Percentiles rank a stretch among this genome's conserved stretches.
phyloP scores from a whole-genome alignment of 2,113 vertebrate genomes.

The Regulus satrapa region DNA sequence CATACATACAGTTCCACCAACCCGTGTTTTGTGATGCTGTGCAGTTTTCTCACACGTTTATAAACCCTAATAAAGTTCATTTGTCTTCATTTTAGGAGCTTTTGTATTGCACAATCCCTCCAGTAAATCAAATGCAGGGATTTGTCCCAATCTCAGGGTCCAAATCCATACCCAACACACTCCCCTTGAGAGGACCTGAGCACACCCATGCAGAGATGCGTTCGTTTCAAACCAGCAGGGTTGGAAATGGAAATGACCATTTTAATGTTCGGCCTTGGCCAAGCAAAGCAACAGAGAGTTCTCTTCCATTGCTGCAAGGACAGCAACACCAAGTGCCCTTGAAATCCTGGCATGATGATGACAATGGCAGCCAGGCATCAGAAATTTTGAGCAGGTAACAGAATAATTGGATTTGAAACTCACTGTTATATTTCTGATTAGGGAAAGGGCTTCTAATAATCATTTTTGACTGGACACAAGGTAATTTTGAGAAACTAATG shows the following conservation, averaged over 20 bases:
- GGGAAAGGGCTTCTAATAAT: neutral
- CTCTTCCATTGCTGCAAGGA: neutral
- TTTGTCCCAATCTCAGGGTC: neutral
- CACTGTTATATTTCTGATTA: neutral
- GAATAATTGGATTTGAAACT: slow-evolving; percentile 1
- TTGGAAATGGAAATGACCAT: no score
- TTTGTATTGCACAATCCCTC: neutral
- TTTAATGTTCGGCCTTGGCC: no score
- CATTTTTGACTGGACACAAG: neutral
- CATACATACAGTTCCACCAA: neutral
- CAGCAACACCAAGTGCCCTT: neutral
- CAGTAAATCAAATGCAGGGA: neutral
- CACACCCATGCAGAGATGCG: neutral
- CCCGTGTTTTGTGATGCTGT: neutral
- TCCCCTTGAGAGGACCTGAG: neutral
- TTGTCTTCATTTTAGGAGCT: fast-evolving
- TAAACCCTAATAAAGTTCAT: neutral
- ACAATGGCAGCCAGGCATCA: neutral
- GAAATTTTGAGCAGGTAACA: neutral
- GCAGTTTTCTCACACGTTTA: neutral
- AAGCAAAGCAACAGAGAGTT: neutral
- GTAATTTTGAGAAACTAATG: neutral
- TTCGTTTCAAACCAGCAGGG: neutral
- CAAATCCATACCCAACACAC: neutral
- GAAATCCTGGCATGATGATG: neutral